These are phyloP conservation scores for Archips xylosteana DNA, from an alignment of 2,888 invertebrate genomes.

Conservation along the genomic window DNA sequence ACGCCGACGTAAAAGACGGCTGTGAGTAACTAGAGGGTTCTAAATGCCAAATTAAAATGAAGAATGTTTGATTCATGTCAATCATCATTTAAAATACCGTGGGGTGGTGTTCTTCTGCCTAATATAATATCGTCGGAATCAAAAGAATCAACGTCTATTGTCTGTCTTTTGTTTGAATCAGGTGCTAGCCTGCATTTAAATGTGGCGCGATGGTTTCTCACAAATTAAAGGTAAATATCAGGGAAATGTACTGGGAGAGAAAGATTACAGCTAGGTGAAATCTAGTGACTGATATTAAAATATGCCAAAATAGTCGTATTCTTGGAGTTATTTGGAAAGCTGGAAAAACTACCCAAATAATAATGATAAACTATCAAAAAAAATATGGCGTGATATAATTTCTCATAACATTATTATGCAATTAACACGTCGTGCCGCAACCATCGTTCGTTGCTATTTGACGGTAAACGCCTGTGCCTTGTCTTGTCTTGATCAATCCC, in stretches of 20 bases:
- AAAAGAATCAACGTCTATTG: background rate
- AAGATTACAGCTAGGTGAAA: background rate
- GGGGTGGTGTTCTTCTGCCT: background rate
- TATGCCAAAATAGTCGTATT: background rate
- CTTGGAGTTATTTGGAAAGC: background rate
- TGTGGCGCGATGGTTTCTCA: no score
- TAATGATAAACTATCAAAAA: background rate
- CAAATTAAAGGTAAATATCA: background rate
- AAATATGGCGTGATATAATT: background rate
- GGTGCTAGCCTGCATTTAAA: background rate
- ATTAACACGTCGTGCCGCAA: background rate
- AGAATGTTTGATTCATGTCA: conserved; percentile 32
- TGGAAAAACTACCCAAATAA: background rate
- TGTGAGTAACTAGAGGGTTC: conserved; percentile 31
- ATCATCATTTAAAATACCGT: conserved; percentile 20
- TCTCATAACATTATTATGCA: background rate
- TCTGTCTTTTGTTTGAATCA: background rate
- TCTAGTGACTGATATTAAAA: background rate
- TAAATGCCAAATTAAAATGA: conserved; percentile 27
- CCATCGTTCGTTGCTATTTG: background rate
- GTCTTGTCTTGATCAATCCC: background rate
- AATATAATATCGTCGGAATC: background rate
- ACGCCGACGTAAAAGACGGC: conserved; percentile 24
- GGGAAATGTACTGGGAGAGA: background rate
- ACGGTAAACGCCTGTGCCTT: background rate